A percentile compares a stretch with the other conserved stretches of the same genome.
Conservation (phyloP, 1,140 invertebrate genomes). For the Formica exsecta region DNA sequence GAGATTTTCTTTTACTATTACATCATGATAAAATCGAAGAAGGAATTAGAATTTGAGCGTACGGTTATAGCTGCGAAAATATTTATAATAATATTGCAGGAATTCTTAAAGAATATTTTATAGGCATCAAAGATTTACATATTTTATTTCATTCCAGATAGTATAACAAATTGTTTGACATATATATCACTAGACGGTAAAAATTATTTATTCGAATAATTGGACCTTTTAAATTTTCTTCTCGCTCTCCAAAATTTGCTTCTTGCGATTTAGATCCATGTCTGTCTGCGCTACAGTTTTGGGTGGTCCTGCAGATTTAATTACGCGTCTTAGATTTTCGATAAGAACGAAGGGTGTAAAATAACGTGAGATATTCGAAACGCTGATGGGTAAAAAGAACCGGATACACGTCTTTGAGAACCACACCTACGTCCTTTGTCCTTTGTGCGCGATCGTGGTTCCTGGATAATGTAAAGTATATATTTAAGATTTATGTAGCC, state of each 20-base stretch:
- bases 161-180: too few relatives aligned
- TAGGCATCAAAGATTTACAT: too few relatives aligned
- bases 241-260: not conserved
- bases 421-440: constrained; percentile 22
- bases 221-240: not conserved
- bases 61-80: too few relatives aligned
- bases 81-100: too few relatives aligned
- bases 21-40: too few relatives aligned
- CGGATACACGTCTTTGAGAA: not conserved
- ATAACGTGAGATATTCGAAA: constrained; percentile 33
- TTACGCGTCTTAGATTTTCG: constrained; percentile 18
- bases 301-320: constrained; percentile 49
- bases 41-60: too few relatives aligned
- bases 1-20: too few relatives aligned
- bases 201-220: not conserved
- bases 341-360: not conserved
- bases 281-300: not conserved
- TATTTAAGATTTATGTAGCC: not conserved
- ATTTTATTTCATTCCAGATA: too few relatives aligned
- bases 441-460: not conserved
- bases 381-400: not conserved
- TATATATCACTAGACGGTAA: too few relatives aligned
- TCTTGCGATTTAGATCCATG: not conserved
- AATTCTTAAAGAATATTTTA: too few relatives aligned
- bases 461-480: not conserved